phyloP scores from a whole-genome alignment of 2,113 vertebrate genomes.

The Scopus umbretta region DNA sequence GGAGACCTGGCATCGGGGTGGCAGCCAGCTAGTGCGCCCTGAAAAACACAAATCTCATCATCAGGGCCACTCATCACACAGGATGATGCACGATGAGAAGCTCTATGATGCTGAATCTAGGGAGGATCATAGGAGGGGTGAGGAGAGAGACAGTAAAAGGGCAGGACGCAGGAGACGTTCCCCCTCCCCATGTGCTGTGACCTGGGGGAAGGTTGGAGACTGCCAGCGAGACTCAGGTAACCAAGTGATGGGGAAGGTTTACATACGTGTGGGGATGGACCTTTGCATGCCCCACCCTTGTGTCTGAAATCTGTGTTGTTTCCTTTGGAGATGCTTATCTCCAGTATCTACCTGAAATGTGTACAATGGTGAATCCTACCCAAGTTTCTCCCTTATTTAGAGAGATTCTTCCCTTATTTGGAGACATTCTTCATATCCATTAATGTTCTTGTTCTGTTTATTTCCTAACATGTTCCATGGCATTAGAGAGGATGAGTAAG shows the following conservation, averaged over 20 bases:
- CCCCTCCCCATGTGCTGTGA: slow-evolving; percentile 27
- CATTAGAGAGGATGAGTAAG: neutral
- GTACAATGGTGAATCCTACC: neutral
- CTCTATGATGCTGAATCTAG: neutral
- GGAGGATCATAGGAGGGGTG: slow-evolving; percentile 35
- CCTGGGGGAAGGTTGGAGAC: neutral
- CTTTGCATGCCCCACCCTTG: neutral
- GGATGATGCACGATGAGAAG: neutral
- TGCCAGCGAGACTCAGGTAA: slow-evolving; percentile 81
- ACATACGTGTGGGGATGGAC: accelerated
- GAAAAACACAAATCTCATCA: neutral
- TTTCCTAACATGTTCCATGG: neutral
- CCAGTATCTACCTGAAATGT: neutral
- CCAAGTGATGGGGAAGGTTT: neutral
- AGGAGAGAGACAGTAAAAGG: slow-evolving; percentile 42
- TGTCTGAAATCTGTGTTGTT: neutral
- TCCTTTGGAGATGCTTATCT: neutral
- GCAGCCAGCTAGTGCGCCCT: neutral
- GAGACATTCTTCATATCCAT: neutral
- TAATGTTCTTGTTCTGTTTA: neutral
- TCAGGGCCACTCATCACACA: neutral
- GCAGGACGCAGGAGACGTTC: slow-evolving; percentile 20
- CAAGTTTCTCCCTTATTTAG: neutral
- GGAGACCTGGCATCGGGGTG: neutral
- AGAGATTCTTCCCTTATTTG: neutral